Evolutionary conservation across 2,888 invertebrate species (phyloP), one percentile per base, ranked within the genome.

Genomic region (Platycheirus rosarum): DNA sequence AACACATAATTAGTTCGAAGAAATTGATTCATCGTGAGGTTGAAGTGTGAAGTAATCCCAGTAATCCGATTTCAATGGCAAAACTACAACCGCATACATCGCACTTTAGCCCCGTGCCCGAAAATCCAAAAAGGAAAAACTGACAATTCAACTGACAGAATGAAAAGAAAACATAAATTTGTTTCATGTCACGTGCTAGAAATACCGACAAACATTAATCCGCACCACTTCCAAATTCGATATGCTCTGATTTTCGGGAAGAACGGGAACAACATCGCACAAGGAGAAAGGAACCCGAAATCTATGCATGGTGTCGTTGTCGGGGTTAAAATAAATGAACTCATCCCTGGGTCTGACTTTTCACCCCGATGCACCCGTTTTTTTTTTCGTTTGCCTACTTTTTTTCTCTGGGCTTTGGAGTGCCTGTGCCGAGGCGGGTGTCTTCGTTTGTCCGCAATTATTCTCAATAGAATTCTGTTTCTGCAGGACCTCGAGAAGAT

Each of bases 1-100:
- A n/a, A 29, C 46, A 13, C 53, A 53, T 82, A 82, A 82, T 82
- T 82, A 82, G 77, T 77, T 82, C 77, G 44, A 57, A 71, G 62
- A 82, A 82, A 82, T 77, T 82, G 82, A 82, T 82, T 82, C 77
- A 82, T 82, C 82, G 48, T 62, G 57, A 82, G 37, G 71, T 6
- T 63, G 82, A 77, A 77, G 82, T 82, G 82, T 82, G 82, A 82
- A 82, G 82, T 82, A 82, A 82, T 82, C 77, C 82, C 49, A 63
- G 62, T 82, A 82, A 82, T 82, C 82, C 77, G 71, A 71, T 82
- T 82, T 77, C 82, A 77, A 82, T 82, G 35, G 63, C 40, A 48
- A 65, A 53, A 55, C 42, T 44, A 32, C 60, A 74, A 29, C 40
- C 55, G 18, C 20, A 40, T 44, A 16, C 44, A 2, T n/a, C 32